Percentiles rank a stretch among this genome's conserved stretches.
Evolutionary conservation across 2,113 vertebrate species (phyloP).

Genomic region (Corynorhinus townsendii): DNA sequence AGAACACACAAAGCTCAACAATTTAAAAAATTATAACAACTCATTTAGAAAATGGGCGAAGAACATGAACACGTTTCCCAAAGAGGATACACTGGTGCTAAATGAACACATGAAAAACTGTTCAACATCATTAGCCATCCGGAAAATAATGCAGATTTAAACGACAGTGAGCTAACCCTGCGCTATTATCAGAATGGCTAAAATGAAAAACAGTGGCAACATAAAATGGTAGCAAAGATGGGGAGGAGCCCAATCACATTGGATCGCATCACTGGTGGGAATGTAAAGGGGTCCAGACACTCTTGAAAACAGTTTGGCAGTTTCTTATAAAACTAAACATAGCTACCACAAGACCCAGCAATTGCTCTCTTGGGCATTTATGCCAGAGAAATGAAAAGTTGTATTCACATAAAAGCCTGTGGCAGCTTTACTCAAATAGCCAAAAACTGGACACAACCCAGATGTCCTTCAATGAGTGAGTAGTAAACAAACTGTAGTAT

Average conservation of each 20-base stretch:
- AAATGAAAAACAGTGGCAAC: background rate
- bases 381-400: conserved; percentile 30
- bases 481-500: background rate
- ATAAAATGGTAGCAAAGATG: background rate
- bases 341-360: background rate
- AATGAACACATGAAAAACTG: background rate
- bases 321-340: background rate
- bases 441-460: background rate
- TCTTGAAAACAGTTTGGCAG: background rate
- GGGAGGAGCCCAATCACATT: background rate
- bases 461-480: background rate
- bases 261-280: background rate
- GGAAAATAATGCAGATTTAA: background rate
- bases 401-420: conserved; percentile 20
- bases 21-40: background rate
- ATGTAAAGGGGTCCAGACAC: background rate
- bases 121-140: background rate
- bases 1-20: background rate
- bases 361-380: conserved; percentile 16
- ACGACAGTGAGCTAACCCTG: background rate
- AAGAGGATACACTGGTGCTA: background rate
- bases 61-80: background rate
- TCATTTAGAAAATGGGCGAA: background rate
- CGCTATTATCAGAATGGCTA: background rate
- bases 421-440: conserved; percentile 22